Evolutionary conservation across 2,888 invertebrate genomes (phyloP).

Genomic region (Dicyrtoma fusca): DNA sequence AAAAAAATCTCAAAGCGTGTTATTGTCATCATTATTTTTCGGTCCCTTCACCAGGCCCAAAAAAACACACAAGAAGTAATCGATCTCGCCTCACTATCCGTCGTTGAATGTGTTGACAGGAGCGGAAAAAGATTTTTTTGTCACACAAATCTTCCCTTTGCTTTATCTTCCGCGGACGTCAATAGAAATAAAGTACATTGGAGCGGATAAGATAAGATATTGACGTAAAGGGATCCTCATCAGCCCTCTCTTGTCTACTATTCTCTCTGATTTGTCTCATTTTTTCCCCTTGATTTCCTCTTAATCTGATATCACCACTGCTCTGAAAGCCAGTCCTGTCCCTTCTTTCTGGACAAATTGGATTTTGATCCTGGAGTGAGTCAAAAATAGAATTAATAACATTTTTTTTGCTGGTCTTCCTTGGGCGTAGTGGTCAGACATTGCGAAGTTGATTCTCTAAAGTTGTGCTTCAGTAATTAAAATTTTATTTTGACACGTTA

Average conservation of each 20-base stretch:
- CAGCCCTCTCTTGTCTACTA: neutral
- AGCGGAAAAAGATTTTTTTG: conserved; percentile 1
- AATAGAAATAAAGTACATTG: neutral
- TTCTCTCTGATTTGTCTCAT: conserved; percentile 32
- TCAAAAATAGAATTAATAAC: too few relatives aligned
- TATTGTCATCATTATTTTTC: too few relatives aligned
- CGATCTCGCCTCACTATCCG: too few relatives aligned
- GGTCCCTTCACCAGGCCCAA: too few relatives aligned
- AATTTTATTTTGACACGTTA: too few relatives aligned
- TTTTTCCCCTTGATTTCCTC: conserved; percentile 11
- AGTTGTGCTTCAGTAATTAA: too few relatives aligned
- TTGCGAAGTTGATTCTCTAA: too few relatives aligned
- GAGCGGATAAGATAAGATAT: neutral
- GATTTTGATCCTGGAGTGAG: neutral
- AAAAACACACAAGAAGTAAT: too few relatives aligned
- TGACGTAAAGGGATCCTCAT: conserved; percentile 21
- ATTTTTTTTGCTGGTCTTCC: too few relatives aligned
- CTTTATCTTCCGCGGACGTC: neutral
- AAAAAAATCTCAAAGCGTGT: too few relatives aligned
- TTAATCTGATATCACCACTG: conserved; percentile 22
- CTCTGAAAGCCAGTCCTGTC: conserved; percentile 7
- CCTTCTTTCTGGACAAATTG: neutral
- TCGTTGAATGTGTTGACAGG: conserved; percentile 3
- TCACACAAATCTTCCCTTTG: neutral
- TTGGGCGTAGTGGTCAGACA: too few relatives aligned